phyloP scores from a whole-genome alignment of 2,113 vertebrate genomes.

The Platichthys stellatus region DNA sequence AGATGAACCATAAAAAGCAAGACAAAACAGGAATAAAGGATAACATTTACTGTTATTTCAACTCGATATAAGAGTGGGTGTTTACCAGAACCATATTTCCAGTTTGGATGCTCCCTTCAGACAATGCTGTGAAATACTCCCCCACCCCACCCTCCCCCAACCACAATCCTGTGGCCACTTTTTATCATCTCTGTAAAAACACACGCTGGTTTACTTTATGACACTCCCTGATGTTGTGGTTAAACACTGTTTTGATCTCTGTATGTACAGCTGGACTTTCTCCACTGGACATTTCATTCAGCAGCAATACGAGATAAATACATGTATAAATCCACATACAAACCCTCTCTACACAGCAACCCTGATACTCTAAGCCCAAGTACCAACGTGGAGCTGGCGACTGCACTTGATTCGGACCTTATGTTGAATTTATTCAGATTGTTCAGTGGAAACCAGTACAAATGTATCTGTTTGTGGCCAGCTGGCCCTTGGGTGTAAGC shows the following conservation, averaged over 20 bases:
- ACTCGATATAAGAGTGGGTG: no score
- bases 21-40: no score
- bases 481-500: slow-evolving; percentile 28
- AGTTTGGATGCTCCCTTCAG: no score
- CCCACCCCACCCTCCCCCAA: background rate
- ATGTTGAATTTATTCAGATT: background rate
- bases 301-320: background rate
- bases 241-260: background rate
- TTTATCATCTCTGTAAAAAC: background rate
- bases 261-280: slow-evolving; percentile 1
- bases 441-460: slow-evolving; percentile 35
- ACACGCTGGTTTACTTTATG: background rate
- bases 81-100: no score
- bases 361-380: slow-evolving; percentile 7
- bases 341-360: slow-evolving; percentile 5
- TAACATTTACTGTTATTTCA: no score
- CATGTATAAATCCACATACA: slow-evolving; percentile 5
- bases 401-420: background rate
- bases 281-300: background rate
- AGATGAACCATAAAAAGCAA: no score
- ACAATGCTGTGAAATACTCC: no score
- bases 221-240: background rate
- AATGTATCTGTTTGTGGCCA: slow-evolving; percentile 29
- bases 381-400: background rate
- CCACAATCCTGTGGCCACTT: background rate